phyloP scores from a whole-genome alignment of 2,113 vertebrate genomes.

The Ceyx cyanopectus region DNA sequence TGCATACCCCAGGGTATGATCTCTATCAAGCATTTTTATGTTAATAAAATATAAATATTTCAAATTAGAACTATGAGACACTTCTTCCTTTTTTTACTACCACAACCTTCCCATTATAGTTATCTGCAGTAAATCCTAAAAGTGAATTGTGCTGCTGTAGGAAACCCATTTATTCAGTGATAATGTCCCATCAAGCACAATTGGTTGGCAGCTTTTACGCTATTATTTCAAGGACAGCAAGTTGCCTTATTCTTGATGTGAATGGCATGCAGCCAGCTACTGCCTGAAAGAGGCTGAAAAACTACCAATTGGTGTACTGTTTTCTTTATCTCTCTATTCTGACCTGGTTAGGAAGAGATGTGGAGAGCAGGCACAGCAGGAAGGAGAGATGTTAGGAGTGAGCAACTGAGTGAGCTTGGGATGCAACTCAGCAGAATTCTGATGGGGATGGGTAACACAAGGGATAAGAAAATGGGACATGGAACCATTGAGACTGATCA shows the following conservation, averaged over 20 bases:
- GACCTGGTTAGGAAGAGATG: conserved; percentile 1
- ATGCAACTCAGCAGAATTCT: background rate
- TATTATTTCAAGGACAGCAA: conserved; percentile 65
- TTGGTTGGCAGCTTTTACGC: background rate
- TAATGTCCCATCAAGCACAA: conserved; percentile 53
- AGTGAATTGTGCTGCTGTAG: conserved; percentile 37
- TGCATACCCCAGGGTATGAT: background rate
- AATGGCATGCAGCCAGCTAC: conserved; percentile 27
- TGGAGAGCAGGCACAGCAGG: background rate
- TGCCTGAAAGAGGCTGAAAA: conserved; percentile 34
- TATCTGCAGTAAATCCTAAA: conserved; percentile 43
- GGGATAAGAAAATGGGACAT: background rate
- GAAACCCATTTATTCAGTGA: conserved; percentile 47
- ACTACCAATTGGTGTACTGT: background rate
- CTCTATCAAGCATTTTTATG: conserved; percentile 16
- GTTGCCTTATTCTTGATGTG: conserved; percentile 40
- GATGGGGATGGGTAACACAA: background rate
- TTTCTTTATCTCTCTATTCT: conserved; percentile 9
- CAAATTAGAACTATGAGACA: background rate
- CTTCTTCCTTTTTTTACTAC: background rate
- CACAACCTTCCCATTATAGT: conserved; percentile 9
- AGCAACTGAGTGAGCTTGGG: background rate
- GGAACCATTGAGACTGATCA: background rate
- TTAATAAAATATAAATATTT: conserved; percentile 31
- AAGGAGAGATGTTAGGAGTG: background rate